Conservation (phyloP, 2,888 invertebrate species). For the Tiliacea aurago region DNA sequence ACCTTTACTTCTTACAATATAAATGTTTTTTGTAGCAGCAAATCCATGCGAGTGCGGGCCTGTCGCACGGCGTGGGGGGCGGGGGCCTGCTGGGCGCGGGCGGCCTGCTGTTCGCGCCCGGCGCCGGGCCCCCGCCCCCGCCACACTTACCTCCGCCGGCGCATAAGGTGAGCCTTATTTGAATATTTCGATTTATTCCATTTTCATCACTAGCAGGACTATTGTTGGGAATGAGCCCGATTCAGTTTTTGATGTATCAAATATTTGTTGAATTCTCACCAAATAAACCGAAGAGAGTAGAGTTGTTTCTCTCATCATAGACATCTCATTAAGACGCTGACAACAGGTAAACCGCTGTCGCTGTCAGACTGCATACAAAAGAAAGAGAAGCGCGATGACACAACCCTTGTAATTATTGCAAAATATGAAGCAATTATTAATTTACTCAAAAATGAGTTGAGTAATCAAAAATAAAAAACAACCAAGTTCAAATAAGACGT, state of each 20-base stretch:
- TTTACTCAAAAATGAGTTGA: no score
- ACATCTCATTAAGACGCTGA: no score
- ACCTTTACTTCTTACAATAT: constrained; percentile 31
- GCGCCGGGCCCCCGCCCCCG: constrained; percentile 87
- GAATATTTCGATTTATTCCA: background rate
- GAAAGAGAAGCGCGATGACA: no score
- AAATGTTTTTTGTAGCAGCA: constrained; percentile 92
- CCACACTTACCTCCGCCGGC: constrained; percentile 90
- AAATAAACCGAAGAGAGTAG: no score
- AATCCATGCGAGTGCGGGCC: constrained; percentile 96
- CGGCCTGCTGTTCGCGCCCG: constrained; percentile 86
- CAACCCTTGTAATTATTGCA: no score
- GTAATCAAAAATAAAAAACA: no score
- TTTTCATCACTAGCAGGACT: background rate
- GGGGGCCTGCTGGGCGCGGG: constrained; percentile 70
- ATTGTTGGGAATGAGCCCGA: background rate
- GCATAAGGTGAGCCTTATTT: constrained; percentile 79
- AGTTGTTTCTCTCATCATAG: no score
- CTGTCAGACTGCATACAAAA: no score
- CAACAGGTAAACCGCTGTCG: no score
- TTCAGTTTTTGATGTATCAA: background rate
- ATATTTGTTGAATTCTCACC: background rate
- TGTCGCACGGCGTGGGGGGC: constrained; percentile 88
- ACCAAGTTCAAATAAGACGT: no score
- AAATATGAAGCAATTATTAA: no score